These are phyloP conservation scores for Lumbricus terrestris DNA, from an alignment of 2,888 invertebrate genomes.

Conservation along the genomic window DNA sequence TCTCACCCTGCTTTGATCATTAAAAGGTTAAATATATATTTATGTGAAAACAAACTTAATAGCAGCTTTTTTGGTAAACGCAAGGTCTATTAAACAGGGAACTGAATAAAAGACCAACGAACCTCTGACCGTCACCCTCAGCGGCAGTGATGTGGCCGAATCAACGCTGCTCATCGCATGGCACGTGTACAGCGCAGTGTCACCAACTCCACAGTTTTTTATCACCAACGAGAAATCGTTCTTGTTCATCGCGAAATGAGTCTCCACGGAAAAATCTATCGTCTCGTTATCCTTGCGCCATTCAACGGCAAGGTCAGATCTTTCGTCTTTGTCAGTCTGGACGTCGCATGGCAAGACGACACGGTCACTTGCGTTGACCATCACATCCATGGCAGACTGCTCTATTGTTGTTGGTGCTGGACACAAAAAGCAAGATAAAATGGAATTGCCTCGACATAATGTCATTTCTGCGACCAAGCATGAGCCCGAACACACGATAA, in stretches of 20 bases:
- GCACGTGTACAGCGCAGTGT: neutral
- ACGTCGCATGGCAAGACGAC: constrained; percentile 25
- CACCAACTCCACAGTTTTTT: neutral
- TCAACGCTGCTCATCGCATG: constrained; percentile 6
- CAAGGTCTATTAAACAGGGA: neutral
- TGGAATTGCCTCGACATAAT: neutral
- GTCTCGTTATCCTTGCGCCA: neutral
- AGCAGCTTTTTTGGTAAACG: neutral
- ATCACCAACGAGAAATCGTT: neutral
- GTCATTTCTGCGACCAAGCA: neutral
- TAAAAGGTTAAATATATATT: no score
- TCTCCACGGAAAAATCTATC: neutral
- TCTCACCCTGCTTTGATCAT: no score
- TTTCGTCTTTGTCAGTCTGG: constrained; percentile 22
- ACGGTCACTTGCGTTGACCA: constrained; percentile 10
- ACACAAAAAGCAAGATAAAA: neutral
- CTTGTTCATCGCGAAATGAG: neutral
- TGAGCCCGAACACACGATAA: no score
- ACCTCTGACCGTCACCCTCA: neutral
- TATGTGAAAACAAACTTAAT: neutral
- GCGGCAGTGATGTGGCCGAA: neutral
- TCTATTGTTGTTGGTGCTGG: neutral
- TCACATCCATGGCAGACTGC: constrained; percentile 11
- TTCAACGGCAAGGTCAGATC: neutral
- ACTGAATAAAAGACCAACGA: neutral